These are phyloP conservation scores for Latrodectus geometricus DNA, from an alignment of 1,140 invertebrate species.

Conservation along the genomic window DNA sequence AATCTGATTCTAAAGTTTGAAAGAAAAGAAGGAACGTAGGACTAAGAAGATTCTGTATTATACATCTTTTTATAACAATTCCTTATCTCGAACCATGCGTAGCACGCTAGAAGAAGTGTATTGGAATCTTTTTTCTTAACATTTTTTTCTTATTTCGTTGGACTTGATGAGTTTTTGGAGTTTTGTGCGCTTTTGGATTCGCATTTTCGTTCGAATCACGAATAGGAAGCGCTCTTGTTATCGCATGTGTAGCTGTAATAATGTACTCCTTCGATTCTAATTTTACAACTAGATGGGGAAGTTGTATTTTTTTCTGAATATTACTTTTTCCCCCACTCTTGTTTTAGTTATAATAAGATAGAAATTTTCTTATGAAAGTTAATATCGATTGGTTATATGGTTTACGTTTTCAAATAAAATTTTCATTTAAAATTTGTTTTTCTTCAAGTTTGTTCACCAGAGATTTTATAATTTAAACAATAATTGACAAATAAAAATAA, in stretches of 20 bases:
- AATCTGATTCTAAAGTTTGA: neutral
- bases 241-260: constrained; percentile 1
- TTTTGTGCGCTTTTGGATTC: neutral
- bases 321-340: no score
- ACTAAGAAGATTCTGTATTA: neutral
- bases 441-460: no score
- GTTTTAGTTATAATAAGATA: no score
- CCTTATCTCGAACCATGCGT: neutral
- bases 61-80: constrained; percentile 3
- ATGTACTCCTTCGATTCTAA: constrained; percentile 3
- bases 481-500: no score
- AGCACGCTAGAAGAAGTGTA: constrained; percentile 23
- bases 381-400: no score
- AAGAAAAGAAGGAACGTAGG: neutral
- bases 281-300: constrained; percentile 3
- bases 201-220: neutral
- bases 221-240: constrained; percentile 9
- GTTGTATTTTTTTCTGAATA: no score
- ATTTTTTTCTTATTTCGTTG: neutral
- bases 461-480: no score
- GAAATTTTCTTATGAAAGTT: no score
- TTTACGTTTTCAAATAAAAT: no score
- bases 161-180: constrained; percentile 17
- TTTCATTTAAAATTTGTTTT: no score
- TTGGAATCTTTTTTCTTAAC: constrained; percentile 16